Evolutionary conservation across 2,113 vertebrate species (phyloP).

Genomic region (Columba janthina): DNA sequence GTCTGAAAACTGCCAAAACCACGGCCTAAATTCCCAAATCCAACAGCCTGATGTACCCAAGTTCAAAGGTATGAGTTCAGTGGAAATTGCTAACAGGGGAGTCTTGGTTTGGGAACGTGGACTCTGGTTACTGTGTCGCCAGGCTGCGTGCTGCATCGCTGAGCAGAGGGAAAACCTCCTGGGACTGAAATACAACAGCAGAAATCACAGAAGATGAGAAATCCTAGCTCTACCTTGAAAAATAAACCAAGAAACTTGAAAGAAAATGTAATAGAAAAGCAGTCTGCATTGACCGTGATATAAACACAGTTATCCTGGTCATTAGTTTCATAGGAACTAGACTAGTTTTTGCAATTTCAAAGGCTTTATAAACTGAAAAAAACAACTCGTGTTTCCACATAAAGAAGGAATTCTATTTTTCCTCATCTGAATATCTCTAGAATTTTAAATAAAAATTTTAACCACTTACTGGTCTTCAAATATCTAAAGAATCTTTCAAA

Average conservation of each 20-base stretch:
- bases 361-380: background rate
- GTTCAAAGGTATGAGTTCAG: background rate
- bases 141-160: rapidly evolving
- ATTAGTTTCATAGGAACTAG: background rate
- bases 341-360: background rate
- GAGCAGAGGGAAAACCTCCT: background rate
- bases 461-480: background rate
- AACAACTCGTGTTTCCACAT: background rate
- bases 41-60: background rate
- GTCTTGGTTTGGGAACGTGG: background rate
- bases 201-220: background rate
- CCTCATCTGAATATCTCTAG: background rate
- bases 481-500: background rate
- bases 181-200: background rate
- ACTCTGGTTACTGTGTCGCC: background rate
- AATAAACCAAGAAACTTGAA: background rate
- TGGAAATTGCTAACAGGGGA: background rate
- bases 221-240: background rate
- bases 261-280: background rate
- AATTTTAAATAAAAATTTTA: background rate
- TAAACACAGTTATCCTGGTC: background rate
- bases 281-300: background rate
- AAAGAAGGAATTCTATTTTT: background rate
- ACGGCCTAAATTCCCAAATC: background rate
- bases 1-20: background rate